Base-by-base conservation (phyloP, 2,888 invertebrate genomes). In the Lissonota sp. region DNA sequence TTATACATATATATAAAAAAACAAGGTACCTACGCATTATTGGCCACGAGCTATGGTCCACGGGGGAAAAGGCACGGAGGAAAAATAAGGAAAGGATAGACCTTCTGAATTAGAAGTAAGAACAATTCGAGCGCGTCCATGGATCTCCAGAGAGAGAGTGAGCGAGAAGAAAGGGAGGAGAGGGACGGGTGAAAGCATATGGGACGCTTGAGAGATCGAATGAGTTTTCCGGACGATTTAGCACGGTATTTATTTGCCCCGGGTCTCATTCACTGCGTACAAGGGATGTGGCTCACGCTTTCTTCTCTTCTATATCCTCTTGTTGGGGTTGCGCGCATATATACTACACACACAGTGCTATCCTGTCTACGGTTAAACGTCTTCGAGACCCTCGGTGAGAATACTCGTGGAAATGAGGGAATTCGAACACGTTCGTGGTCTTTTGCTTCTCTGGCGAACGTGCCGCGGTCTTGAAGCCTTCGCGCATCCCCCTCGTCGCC, bases 181-280 rank as follows among this genome's bases (percentile, higher is more conserved):
- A 16, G 55, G 26, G 10, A 14, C 12, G 58, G 57, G 72, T 75
- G 62, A 71, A 63, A 79, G 74, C 75, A 78, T 82, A 79, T 75
- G 79, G 74, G 79, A 71, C 79, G 79, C 81, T 80, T 67, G 80
- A 83, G 85, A 88, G 86, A 87, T 87, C 87, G 88, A 89, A 89
- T 87, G 89, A 89, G 89, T 89, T 89, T 89, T 89, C 89, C 88
- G 84, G 88, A 83, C 89, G 89, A 89, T 89, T 89, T 89, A 89
- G 86, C 84, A 82, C 87, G 87, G 88, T 89, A 89, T 89, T 89
- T 89, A 89, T 89, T 89, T 87, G 88, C 79, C 83, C 84, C 81
- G 71, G 71, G 78, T 82, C 79, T 75, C 75, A 82, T 79, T 82
- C 79, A 75, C 82, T 67, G 75, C 75, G 82, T 79, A 70, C 74